phyloP scores from a whole-genome alignment of 2,797 vertebrate genomes.

The Margarornis squamiger region DNA sequence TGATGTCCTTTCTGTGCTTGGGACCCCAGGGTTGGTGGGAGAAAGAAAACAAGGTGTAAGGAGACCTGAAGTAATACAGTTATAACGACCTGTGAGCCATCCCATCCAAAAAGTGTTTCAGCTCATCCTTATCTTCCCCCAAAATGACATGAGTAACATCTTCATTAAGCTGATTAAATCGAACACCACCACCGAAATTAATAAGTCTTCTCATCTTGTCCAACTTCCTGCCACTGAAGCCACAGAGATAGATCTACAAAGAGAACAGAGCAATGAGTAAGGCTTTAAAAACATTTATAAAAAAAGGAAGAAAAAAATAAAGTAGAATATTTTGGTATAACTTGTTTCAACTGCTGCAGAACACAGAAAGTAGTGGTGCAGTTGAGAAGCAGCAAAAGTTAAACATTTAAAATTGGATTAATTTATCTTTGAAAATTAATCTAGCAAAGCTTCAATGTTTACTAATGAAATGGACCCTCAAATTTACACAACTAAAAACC shows the following conservation, averaged over 20 bases:
- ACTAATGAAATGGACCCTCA: neutral
- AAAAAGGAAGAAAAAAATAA: neutral
- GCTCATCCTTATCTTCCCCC: conserved; percentile 85
- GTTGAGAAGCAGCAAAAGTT: neutral
- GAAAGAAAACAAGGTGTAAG: neutral
- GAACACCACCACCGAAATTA: conserved; percentile 89
- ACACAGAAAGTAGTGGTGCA: neutral
- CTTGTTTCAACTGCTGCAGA: neutral
- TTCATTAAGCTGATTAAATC: conserved; percentile 92
- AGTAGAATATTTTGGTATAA: neutral
- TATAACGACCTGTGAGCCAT: conserved; percentile 83
- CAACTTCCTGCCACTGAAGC: conserved; percentile 87
- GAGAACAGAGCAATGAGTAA: neutral
- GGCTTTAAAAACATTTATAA: neutral
- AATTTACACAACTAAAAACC: fast-evolving
- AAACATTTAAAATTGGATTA: neutral
- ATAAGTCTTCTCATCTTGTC: conserved; percentile 92
- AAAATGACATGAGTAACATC: conserved; percentile 93
- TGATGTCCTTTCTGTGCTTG: neutral
- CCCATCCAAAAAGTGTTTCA: conserved; percentile 87
- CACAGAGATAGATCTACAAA: conserved; percentile 89
- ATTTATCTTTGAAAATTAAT: neutral
- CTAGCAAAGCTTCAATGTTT: neutral
- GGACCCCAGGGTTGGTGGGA: neutral
- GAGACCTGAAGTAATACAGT: neutral